phyloP scores from a whole-genome alignment of 2,113 vertebrate species.

The Siniperca knerii region DNA sequence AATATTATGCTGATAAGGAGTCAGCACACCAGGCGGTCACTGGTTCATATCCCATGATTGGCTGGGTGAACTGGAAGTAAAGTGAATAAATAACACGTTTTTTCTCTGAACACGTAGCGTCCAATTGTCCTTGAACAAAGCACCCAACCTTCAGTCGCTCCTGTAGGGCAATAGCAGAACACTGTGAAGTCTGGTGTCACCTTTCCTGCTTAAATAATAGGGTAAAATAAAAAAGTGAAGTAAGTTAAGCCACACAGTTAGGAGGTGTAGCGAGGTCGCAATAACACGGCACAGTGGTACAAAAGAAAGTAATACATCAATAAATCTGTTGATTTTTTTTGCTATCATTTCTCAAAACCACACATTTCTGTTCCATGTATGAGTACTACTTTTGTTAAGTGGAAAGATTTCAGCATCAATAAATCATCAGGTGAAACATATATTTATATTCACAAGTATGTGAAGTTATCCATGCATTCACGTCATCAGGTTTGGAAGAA shows the following conservation, averaged over 20 bases:
- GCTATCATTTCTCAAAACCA: neutral
- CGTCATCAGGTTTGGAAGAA: neutral
- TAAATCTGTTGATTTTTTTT: neutral
- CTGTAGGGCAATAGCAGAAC: neutral
- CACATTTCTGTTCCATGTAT: neutral
- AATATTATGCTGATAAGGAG: neutral
- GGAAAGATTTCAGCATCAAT: too few relatives aligned
- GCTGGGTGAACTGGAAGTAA: constrained; percentile 7
- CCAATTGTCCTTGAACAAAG: constrained; percentile 11
- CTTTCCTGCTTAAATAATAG: neutral
- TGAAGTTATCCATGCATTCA: neutral
- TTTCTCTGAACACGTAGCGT: neutral
- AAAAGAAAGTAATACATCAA: neutral
- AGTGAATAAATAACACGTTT: neutral
- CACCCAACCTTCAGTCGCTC: neutral
- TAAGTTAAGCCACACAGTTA: neutral
- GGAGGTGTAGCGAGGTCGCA: neutral
- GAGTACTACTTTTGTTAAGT: too few relatives aligned
- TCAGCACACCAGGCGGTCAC: neutral
- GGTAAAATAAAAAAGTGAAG: neutral
- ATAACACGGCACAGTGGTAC: neutral
- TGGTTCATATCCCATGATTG: neutral
- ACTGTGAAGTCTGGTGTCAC: neutral
- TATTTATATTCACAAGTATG: neutral
- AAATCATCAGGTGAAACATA: neutral